These are phyloP conservation scores for Phylloscopus collybita DNA, from an alignment of 2,797 vertebrate species.

Conservation along the genomic window DNA sequence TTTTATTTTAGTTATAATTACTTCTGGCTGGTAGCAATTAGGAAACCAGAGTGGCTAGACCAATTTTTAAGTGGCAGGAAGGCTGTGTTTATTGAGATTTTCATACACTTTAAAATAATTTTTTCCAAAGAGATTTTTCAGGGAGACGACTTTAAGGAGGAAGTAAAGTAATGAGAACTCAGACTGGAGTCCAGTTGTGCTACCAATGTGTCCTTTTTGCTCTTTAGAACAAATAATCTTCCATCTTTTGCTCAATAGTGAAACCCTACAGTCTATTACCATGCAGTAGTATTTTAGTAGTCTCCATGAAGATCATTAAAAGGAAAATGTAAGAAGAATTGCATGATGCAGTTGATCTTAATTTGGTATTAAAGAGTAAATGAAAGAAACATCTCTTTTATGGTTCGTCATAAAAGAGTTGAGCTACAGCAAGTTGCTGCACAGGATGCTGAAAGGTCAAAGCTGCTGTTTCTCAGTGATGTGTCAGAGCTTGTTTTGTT, in stretches of 20 bases:
- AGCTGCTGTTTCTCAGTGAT: background rate
- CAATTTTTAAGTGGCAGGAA: background rate
- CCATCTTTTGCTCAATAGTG: background rate
- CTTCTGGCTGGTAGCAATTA: background rate
- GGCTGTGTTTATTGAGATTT: background rate
- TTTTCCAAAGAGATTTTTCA: background rate
- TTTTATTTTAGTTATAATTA: background rate
- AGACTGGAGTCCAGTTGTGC: background rate
- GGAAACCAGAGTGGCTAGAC: background rate
- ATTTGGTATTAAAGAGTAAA: background rate
- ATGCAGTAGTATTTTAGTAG: background rate
- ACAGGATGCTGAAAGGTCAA: conserved; percentile 19
- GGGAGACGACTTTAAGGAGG: background rate
- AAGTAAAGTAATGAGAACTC: background rate
- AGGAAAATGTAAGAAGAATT: background rate
- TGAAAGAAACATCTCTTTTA: background rate
- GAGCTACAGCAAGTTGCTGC: background rate
- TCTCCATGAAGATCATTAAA: background rate
- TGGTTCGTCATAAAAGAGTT: background rate
- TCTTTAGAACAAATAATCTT: background rate
- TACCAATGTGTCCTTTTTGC: background rate
- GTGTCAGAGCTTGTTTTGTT: conserved; percentile 24
- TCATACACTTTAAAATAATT: background rate
- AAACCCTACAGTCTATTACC: background rate
- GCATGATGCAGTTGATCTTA: background rate